Base-by-base conservation (phyloP, 1,140 invertebrate genomes). In the Dendroctonus ponderosae region DNA sequence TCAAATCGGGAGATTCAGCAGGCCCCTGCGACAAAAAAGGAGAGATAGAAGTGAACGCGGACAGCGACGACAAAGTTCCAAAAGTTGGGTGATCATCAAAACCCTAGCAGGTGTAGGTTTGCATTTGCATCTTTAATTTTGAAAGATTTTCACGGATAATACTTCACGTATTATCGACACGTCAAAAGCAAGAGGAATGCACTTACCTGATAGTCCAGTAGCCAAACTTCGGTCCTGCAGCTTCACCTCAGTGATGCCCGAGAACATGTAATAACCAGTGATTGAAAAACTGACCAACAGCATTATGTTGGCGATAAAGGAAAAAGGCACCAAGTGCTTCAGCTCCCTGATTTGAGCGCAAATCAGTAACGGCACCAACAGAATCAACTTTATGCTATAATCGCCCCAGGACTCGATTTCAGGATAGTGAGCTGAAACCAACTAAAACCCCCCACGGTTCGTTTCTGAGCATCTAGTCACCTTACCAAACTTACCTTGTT, bases 271-370 rank as follows among this genome's bases (percentile, higher is more conserved):
- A 70, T 89, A 91, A 63, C 90, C 79, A 0, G 87, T 90, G 52
- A 91, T 87, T 0, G 70, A 79, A 54, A 92, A 87, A 3, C 86
- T 85, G 6, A 85, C 74, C 8, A 90, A 80, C 69, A 92, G 85
- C 57, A 86, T 84, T 1, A 86, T 62, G 64, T 91, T 91, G n/a
- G 90, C 89, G 37, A 88, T 75, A 1, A 85, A 82, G 0, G 90
- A 92, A 73, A 91, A 89, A 0, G 89, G 89, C 6, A 91, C 89
- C 71, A 92, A 75, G 73, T 85, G 87, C 70, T 89, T 91, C 0
- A 92, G 79, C 71, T 88, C 84, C 42, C 89, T 75, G 43, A 91
- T 86, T 71, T 89, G 86, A 26, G 85, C 85, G 38, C 87, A 80
- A 0, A 86, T 72, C 0, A 88, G 72, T 5, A 89, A 71, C 2